Percentiles rank a stretch among this genome's conserved stretches.
These are phyloP conservation scores for Syngnathus typhle DNA, from an alignment of 2,113 vertebrate species.

Conservation along the genomic window DNA sequence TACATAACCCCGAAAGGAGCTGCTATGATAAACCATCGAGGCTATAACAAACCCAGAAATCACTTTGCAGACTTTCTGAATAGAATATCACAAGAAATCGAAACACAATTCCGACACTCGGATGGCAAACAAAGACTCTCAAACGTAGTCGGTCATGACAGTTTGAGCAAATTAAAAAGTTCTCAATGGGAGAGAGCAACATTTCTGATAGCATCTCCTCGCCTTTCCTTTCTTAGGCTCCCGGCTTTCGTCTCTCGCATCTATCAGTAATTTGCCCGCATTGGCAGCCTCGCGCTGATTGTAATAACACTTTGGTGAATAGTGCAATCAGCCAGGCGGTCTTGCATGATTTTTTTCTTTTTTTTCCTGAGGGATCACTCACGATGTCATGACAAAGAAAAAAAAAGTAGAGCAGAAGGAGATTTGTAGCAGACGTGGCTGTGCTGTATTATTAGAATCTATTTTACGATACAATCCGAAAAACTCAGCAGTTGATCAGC, in stretches of 20 bases:
- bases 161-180: conserved; percentile 60
- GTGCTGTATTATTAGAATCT: not conserved
- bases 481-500: too few species aligned
- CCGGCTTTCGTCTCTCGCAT: conserved; percentile 35
- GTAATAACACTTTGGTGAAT: conserved; percentile 60
- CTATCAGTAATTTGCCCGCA: conserved; percentile 59
- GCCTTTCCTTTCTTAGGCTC: conserved; percentile 37
- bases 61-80: conserved; percentile 27
- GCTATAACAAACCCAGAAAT: conserved; percentile 35
- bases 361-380: conserved; percentile 33
- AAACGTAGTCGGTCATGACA: conserved; percentile 45
- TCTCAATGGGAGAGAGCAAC: conserved; percentile 40
- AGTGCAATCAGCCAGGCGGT: conserved; percentile 54
- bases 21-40: conserved; percentile 36
- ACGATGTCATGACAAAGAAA: conserved; percentile 39
- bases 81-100: conserved; percentile 34
- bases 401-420: not conserved
- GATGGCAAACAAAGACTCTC: conserved; percentile 49
- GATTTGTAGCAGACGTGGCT: conserved; percentile 41
- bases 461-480: too few species aligned
- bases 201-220: conserved; percentile 46
- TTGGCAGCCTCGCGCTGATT: conserved; percentile 52
- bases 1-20: conserved; percentile 41
- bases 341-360: conserved; percentile 26
- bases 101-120: conserved; percentile 41